phyloP scores from a whole-genome alignment of 2,888 invertebrate genomes.

The Monopis laevigella region DNA sequence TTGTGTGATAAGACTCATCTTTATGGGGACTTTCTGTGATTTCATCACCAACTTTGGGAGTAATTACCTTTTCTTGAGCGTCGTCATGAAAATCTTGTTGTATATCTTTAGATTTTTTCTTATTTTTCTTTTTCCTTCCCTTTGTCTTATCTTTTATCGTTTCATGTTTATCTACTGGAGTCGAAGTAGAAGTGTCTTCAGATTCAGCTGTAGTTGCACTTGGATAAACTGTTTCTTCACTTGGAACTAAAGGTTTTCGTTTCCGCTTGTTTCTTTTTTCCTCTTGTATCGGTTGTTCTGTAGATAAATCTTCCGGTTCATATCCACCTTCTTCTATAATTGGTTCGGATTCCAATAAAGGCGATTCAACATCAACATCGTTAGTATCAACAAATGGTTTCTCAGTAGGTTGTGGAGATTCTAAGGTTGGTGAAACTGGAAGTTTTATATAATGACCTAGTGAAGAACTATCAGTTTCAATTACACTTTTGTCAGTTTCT shows the following conservation, averaged over 20 bases:
- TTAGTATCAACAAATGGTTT: slow-evolving; percentile 27
- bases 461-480: slow-evolving; percentile 49
- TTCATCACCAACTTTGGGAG: slow-evolving; percentile 58
- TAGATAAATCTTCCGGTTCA: slow-evolving; percentile 74
- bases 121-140: slow-evolving; percentile 55
- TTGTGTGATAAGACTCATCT: slow-evolving; percentile 67
- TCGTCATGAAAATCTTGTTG: slow-evolving; percentile 29
- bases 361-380: slow-evolving; percentile 47
- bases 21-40: slow-evolving; percentile 59
- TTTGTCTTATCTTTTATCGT: slow-evolving; percentile 28
- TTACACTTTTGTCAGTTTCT: slow-evolving; percentile 45
- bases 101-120: slow-evolving; percentile 58
- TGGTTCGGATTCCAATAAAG: slow-evolving; percentile 47
- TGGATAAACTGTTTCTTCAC: slow-evolving; percentile 52
- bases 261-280: slow-evolving; percentile 58
- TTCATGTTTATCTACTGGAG: slow-evolving; percentile 35
- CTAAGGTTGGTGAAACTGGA: slow-evolving; percentile 52
- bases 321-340: slow-evolving; percentile 72
- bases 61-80: slow-evolving; percentile 36
- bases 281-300: slow-evolving; percentile 32
- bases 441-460: slow-evolving; percentile 51
- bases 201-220: slow-evolving; percentile 44
- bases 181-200: slow-evolving; percentile 38
- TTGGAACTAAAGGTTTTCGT: slow-evolving; percentile 40
- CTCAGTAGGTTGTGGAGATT: slow-evolving; percentile 49